Base-by-base conservation (phyloP, 1,140 invertebrate genomes). In the Leguminivora glycinivorella region DNA sequence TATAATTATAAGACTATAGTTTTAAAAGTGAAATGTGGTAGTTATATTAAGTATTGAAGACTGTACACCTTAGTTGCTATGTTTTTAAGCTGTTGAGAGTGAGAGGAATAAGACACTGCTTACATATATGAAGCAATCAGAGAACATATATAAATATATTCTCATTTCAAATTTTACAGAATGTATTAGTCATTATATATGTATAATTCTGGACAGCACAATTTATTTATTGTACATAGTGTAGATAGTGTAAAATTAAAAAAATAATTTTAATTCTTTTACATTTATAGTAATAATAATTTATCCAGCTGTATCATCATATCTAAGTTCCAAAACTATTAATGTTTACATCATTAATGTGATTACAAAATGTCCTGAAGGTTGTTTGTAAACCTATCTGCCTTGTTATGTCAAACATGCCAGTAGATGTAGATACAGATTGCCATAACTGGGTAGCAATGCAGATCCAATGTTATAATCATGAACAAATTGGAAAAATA, bases 181-280 rank as follows among this genome's bases (percentile, higher is more conserved):
- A 19, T 52, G 19, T 52, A 52, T 19, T 52, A 52, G 1, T 22
- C 19, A 40, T 31, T 31, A 31, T n/a, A 38, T 14, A 17, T 43
- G 17, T 43, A 43, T 2, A n/a, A 43, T 43, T 14, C 40, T 43
- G n/a, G n/a, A 43, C n/a, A 43, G 40, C 40, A 43, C n/a, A 17
- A 63, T 63, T 63, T 63, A 19, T 9, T 9, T 26, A 0, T 26
- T 29, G 56, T 60, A 60, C 22, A 60, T 60, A 60, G 56, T 60
- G 56, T 60, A 60, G 12, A 60, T 60, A 60, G 10, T 60, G 26
- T 5, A 29, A n/a, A 63, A 63, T 26, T 29, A n/a, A 63, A 38
- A 38, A 38, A 38, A 9, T 38, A 38, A 34, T 10, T 10, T 34
- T 12, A 38, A 12, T 43, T 43, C n/a, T 17, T 17, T 43, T 17